A percentile compares a stretch with the other conserved stretches of the same genome.
phyloP scores from a whole-genome alignment of 2,113 vertebrate species.

The Tragelaphus strepsiceros region DNA sequence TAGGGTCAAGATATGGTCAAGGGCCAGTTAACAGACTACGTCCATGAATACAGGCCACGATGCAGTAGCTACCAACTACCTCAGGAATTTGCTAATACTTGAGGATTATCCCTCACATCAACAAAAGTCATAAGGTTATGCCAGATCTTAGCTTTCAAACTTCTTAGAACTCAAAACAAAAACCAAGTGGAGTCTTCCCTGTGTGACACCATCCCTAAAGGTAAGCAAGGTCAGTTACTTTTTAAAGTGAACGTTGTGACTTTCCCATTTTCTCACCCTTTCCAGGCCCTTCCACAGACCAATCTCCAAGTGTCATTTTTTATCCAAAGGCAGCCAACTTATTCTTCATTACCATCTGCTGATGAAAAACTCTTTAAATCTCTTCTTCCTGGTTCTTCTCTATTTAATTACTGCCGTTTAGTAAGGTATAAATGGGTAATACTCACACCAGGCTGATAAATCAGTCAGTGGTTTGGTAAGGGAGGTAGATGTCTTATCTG shows the following conservation, averaged over 20 bases:
- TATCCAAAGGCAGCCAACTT: background rate
- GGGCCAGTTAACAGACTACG: background rate
- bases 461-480: background rate
- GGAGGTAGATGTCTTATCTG: background rate
- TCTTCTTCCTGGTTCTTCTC: constrained; percentile 24
- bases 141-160: background rate
- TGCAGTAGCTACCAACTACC: background rate
- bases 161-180: constrained; percentile 15
- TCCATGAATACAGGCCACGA: background rate
- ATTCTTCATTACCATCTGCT: background rate
- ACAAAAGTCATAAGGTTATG: background rate
- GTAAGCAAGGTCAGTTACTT: background rate
- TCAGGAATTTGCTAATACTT: background rate
- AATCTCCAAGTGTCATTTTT: background rate
- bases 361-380: background rate
- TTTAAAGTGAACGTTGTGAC: background rate
- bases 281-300: background rate
- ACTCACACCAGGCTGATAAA: background rate
- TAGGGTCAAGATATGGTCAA: background rate
- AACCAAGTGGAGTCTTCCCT: background rate
- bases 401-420: background rate
- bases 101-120: background rate
- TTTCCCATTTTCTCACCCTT: background rate
- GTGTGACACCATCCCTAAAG: background rate
- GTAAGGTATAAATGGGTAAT: background rate